Conservation (phyloP, 2,797 vertebrate species). For the Tauraco hartlaubi region DNA sequence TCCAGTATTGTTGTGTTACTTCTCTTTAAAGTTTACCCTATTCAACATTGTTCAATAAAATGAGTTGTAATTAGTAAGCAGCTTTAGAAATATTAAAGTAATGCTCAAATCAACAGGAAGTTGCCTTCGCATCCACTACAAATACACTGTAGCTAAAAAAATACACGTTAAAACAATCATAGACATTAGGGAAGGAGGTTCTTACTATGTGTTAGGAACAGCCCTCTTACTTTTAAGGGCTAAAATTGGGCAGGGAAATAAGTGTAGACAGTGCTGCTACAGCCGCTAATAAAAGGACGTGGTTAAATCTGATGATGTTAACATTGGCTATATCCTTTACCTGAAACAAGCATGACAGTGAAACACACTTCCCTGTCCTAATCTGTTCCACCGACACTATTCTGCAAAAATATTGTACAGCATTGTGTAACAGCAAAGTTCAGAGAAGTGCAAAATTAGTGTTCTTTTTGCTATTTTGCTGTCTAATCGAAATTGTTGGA, state of each 20-base stretch:
- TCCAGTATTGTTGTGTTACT: neutral
- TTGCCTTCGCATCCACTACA: neutral
- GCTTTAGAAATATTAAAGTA: neutral
- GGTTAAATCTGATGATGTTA: neutral
- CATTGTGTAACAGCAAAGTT: neutral
- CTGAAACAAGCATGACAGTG: neutral
- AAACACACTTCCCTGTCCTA: neutral
- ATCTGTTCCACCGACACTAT: neutral
- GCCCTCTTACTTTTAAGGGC: neutral
- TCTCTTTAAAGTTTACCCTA: neutral
- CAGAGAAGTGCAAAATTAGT: neutral
- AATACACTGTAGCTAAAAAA: neutral
- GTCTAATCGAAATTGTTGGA: neutral
- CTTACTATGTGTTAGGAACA: neutral
- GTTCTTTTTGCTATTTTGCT: neutral
- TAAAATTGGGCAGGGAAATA: neutral
- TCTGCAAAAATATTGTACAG: neutral
- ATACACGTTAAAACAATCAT: neutral
- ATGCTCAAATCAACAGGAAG: neutral
- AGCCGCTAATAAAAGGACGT: neutral
- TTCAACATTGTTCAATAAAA: neutral
- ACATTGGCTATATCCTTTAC: neutral
- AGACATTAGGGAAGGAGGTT: neutral
- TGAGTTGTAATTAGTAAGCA: neutral
- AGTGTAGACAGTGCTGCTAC: neutral